These are phyloP conservation scores for Actinostola sp. DNA, from an alignment of 92 coral and sea anemone genomes.

Conservation along the genomic window DNA sequence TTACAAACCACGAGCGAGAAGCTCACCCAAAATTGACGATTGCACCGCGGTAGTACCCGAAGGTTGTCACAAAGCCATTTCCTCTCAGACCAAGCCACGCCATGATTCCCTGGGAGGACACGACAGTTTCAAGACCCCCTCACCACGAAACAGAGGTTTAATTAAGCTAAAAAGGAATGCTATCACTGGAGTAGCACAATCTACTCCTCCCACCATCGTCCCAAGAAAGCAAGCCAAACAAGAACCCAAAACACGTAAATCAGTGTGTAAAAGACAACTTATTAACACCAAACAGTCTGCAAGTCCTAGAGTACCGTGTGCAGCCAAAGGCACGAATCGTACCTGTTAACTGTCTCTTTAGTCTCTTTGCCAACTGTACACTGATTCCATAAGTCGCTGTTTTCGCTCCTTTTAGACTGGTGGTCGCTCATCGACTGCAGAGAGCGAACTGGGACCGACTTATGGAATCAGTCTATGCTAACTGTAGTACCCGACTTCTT, in stretches of 20 bases:
- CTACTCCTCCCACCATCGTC: background rate
- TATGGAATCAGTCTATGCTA: too few relatives aligned
- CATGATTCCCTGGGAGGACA: background rate
- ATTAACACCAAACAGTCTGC: background rate
- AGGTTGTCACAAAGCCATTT: background rate
- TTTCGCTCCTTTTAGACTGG: too few relatives aligned
- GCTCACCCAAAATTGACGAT: background rate
- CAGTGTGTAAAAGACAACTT: constrained; percentile 29
- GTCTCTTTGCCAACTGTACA: too few relatives aligned
- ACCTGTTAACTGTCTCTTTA: too few relatives aligned
- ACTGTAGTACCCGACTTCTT: too few relatives aligned
- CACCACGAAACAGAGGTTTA: constrained; percentile 16
- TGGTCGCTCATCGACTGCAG: too few relatives aligned
- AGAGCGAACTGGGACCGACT: too few relatives aligned
- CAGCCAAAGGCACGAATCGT: too few relatives aligned
- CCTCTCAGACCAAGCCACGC: background rate
- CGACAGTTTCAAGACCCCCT: constrained; percentile 26
- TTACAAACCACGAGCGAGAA: background rate
- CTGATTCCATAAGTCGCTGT: too few relatives aligned
- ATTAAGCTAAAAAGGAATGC: background rate
- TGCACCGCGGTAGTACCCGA: background rate
- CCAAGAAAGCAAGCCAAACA: constrained; percentile 14
- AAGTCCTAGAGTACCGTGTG: too few relatives aligned
- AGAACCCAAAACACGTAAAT: background rate
- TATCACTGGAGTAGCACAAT: background rate